Evolutionary conservation across 2,113 vertebrate species (phyloP), one percentile per base, ranked within the genome.

Genomic region (Benitochromis conjunctus): DNA sequence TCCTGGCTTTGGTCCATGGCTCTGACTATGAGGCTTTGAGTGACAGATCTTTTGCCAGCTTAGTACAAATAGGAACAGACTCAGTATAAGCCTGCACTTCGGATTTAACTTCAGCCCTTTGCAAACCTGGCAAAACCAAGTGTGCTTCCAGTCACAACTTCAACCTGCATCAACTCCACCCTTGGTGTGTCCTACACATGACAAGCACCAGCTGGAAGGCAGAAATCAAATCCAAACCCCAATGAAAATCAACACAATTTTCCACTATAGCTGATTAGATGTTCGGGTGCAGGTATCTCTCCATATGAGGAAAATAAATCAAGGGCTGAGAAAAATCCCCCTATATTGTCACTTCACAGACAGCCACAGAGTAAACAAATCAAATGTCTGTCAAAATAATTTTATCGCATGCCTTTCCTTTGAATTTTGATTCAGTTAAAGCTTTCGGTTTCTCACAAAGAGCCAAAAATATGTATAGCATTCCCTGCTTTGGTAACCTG

Each of bases 1-100:
- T 77, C 89, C 90, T 95, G 94, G 94, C 92, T 26, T 26, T 82
- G 81, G 85, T 92, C 94, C 91, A 92, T 26, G 46, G 46, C 82
- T 86, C 83, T 43, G 71, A 89, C 79, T 84, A 78, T 48, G 85
- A 92, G 84, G 84, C 81, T 87, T 79, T 91, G 87, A 93, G 77
- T 93, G 91, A 92, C 92, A 88, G 86, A 92, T 93, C 86, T 88
- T 85, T 88, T 90, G 86, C 92, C 91, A 93, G 91, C 79, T 86
- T 83, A 88, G 81, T 66, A 88, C 84, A 91, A 86, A 89, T 81
- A 91, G 85, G 89, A 71, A 79, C 76, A 87, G 79, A 76, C 66
- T 76, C 82, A 81, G 69, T 79, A 62, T 31, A 85, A 81, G 71
- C 29, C 80, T 19, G n/a, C 77, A 26, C 71, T 82, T 79, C 58